A percentile compares a stretch with the other conserved stretches of the same genome.
Conservation (phyloP, 2,888 invertebrate species). For the Taphrorychus bicolor region DNA sequence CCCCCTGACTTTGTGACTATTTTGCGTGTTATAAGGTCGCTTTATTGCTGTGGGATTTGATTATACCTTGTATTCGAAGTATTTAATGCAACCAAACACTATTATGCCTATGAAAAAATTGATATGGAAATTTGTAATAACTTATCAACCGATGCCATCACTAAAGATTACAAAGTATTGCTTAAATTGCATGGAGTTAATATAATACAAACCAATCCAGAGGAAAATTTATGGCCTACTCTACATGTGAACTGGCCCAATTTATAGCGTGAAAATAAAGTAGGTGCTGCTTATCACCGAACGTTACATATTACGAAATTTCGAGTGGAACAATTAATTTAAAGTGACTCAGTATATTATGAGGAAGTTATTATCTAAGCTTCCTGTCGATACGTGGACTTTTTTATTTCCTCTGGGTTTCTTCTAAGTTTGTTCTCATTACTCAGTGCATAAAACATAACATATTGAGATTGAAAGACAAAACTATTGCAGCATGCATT, state of each 20-base stretch:
- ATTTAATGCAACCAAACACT: too few relatives aligned
- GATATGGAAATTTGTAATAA: too few relatives aligned
- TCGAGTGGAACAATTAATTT: background rate
- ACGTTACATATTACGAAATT: background rate
- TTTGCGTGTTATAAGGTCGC: too few relatives aligned
- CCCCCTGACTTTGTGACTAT: too few relatives aligned
- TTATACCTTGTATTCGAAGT: too few relatives aligned
- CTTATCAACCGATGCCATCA: too few relatives aligned
- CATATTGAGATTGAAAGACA: too few relatives aligned
- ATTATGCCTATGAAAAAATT: too few relatives aligned
- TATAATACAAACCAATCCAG: background rate
- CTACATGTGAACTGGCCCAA: constrained; percentile 9
- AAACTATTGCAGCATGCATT: too few relatives aligned
- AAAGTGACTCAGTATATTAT: background rate
- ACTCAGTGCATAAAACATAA: background rate
- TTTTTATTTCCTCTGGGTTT: background rate
- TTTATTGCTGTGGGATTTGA: too few relatives aligned
- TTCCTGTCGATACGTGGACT: background rate
- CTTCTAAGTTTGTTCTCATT: background rate
- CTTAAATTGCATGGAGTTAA: background rate
- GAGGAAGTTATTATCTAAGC: background rate
- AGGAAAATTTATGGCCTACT: background rate
- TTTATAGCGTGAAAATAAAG: constrained; percentile 9
- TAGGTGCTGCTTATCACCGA: constrained; percentile 7
- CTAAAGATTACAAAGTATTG: too few relatives aligned